phyloP scores from a whole-genome alignment of 2,113 vertebrate genomes.

The Peucedramus taeniatus region DNA sequence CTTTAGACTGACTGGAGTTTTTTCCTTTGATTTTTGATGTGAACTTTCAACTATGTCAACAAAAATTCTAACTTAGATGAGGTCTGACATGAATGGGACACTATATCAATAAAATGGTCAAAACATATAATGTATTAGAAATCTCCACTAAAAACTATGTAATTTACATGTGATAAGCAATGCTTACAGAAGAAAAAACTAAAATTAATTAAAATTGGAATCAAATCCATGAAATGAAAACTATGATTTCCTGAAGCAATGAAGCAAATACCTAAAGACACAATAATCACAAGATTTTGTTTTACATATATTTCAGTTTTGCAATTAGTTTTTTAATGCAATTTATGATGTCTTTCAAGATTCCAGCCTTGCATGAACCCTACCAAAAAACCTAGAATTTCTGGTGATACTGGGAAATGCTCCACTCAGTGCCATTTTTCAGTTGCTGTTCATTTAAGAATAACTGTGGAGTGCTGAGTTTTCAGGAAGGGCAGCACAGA shows the following conservation, averaged over 20 bases:
- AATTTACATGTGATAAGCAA: background rate
- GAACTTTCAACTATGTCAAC: background rate
- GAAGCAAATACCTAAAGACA: background rate
- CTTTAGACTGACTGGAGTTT: background rate
- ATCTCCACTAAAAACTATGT: background rate
- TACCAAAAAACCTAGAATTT: background rate
- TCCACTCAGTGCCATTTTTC: background rate
- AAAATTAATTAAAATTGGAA: constrained; percentile 22
- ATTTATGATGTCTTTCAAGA: background rate
- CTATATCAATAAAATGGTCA: background rate
- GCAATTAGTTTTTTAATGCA: background rate
- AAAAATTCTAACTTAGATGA: background rate
- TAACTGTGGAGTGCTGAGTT: background rate
- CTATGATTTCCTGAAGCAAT: background rate
- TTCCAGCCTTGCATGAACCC: background rate
- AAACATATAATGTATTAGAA: background rate
- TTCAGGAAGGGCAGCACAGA: background rate
- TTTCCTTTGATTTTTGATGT: background rate
- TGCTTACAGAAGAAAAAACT: background rate
- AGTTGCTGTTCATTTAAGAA: background rate
- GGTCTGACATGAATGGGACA: background rate
- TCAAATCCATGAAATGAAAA: background rate
- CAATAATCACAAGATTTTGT: background rate
- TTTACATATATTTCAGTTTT: background rate
- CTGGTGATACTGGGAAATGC: background rate